Evolutionary conservation across 2,888 invertebrate species (phyloP), one percentile per base, ranked within the genome.

Genomic region (Ophion costatus): DNA sequence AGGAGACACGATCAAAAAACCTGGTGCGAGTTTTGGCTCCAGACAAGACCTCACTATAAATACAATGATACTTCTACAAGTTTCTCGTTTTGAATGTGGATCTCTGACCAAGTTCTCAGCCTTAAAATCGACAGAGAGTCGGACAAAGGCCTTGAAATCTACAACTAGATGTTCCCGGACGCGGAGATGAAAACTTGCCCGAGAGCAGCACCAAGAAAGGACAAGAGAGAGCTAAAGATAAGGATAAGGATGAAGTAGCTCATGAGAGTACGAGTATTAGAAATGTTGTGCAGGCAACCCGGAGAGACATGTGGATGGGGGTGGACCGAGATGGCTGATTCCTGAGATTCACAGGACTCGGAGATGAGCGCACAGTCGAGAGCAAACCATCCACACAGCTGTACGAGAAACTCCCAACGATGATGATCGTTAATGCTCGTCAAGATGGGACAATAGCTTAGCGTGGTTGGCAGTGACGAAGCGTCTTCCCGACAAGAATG

Each of bases 401-500:
- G 51, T 51, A 63, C 29, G 56, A 64, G 38, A 66, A 64, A 74
- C 80, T 80, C 51, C 78, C 86, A 76, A 83, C 69, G 85, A 83
- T 79, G 76, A 86, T 83, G 82, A 87, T 85, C 81, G 84, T 86
- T 85, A 80, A 86, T 86, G 84, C 78, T 80, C 77, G 81, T 75
- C 75, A 67, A 61, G 82, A 66, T n/a, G 64, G 81, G 78, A 86
- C 86, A 85, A 86, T 84, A 81, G 83, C 79, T 85, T 78, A 80
- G 81, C 80, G 85, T 82, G 79, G 73, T 66, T 84, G 85, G 80
- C 86, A 80, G 80, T 87, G 87, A 87, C 84, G 85, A 87, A 87
- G 81, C 83, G 81, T 78, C 81, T 67, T 82, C 61, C 70, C 69
- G 80, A 82, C 82, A 66, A 86, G 64, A 67, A 82, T 76, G 75